phyloP scores from a whole-genome alignment of 2,888 invertebrate species.

The Byasa hedistus region DNA sequence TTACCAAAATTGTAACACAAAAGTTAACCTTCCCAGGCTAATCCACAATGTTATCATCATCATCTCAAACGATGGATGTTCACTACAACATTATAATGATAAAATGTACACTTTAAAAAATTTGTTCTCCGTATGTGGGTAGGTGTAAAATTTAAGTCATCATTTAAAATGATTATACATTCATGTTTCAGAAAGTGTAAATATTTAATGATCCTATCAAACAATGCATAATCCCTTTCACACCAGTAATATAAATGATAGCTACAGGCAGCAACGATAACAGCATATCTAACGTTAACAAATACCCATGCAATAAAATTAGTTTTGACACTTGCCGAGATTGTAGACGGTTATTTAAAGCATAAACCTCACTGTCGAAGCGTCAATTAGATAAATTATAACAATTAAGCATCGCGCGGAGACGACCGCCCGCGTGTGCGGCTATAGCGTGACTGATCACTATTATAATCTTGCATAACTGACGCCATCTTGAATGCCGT shows the following conservation, averaged over 20 bases:
- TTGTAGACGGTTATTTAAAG: conserved; percentile 18
- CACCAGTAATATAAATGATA: background rate
- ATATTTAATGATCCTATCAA: background rate
- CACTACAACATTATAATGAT: too few species aligned
- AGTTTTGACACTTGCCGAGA: conserved; percentile 17
- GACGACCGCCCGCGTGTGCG: conserved; percentile 62
- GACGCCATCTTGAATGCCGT: conserved; percentile 48
- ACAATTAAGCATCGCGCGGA: conserved; percentile 47
- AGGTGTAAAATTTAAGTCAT: too few species aligned
- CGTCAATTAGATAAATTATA: conserved; percentile 60
- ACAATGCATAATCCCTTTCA: background rate
- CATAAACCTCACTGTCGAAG: conserved; percentile 35
- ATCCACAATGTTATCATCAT: too few species aligned
- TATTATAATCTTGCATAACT: conserved; percentile 50
- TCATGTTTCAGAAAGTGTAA: too few species aligned
- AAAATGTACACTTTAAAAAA: too few species aligned
- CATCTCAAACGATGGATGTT: too few species aligned
- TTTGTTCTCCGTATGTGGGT: too few species aligned
- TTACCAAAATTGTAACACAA: too few species aligned
- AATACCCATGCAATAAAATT: conserved; percentile 16
- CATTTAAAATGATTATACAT: too few species aligned
- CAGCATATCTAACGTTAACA: background rate
- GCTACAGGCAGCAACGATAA: background rate
- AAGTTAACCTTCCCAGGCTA: too few species aligned
- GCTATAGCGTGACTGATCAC: conserved; percentile 66